phyloP scores from a whole-genome alignment of 2,797 vertebrate genomes.

The Calcarius lapponicus region DNA sequence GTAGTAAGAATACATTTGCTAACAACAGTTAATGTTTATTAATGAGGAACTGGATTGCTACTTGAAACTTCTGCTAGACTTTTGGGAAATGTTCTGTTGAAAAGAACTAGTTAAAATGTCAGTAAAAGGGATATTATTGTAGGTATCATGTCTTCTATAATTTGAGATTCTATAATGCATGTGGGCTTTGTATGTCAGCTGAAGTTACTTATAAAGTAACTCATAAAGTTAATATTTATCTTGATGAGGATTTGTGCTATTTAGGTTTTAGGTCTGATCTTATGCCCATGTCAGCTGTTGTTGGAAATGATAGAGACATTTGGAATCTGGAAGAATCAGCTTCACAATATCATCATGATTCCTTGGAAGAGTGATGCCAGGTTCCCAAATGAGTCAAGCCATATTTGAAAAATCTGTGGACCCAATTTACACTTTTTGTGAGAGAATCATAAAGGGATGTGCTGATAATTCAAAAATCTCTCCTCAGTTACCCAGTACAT shows the following conservation, averaged over 20 bases:
- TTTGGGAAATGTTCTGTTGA: not conserved
- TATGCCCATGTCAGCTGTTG: not conserved
- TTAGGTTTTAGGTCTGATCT: slow-evolving; percentile 10
- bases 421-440: not conserved
- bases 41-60: not conserved
- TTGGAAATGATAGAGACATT: slow-evolving; percentile 8
- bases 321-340: slow-evolving; percentile 9
- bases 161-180: not conserved
- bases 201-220: not conserved
- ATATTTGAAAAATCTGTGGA: slow-evolving; percentile 6
- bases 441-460: not conserved
- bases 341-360: not conserved
- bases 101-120: not conserved
- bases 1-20: not conserved
- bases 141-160: not conserved
- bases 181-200: not conserved
- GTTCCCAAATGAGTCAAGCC: slow-evolving; percentile 2
- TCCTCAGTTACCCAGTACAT: not conserved
- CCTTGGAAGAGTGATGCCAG: not conserved
- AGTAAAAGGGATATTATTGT: not conserved
- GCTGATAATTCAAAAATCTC: not conserved
- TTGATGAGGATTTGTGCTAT: not conserved
- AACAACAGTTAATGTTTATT: not conserved
- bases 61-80: not conserved
- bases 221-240: not conserved